A percentile compares a stretch with the other conserved stretches of the same genome.
Conservation (phyloP, 1,140 invertebrate species). For the Eufriesea mexicana region DNA sequence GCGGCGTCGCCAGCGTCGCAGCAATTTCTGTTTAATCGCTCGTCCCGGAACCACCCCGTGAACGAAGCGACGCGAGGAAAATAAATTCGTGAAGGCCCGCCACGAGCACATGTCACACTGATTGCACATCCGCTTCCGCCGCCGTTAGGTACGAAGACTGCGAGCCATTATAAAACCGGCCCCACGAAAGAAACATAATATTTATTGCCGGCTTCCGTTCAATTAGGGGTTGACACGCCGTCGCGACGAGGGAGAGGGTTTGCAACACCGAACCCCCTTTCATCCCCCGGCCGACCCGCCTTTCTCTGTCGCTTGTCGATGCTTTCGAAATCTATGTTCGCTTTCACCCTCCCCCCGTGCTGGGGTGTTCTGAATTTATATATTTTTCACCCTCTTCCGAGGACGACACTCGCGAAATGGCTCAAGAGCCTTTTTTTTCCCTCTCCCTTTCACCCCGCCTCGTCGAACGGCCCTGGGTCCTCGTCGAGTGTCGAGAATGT, state of each 20-base stretch:
- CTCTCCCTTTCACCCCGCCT: background rate
- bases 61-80: slow-evolving; percentile 49
- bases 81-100: slow-evolving; percentile 59
- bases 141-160: slow-evolving; percentile 23
- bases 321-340: slow-evolving; percentile 60
- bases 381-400: slow-evolving; percentile 63
- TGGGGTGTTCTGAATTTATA: slow-evolving; percentile 65
- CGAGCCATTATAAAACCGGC: slow-evolving; percentile 75
- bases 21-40: slow-evolving; percentile 53
- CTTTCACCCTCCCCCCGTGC: slow-evolving; percentile 1
- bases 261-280: slow-evolving; percentile 17
- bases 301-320: slow-evolving; percentile 53
- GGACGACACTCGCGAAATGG: slow-evolving; percentile 64
- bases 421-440: slow-evolving; percentile 54
- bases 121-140: slow-evolving; percentile 77
- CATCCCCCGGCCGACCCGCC: background rate
- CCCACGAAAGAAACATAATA: slow-evolving; percentile 74
- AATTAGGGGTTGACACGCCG: slow-evolving; percentile 76
- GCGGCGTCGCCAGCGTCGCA: background rate
- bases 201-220: slow-evolving; percentile 80
- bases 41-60: slow-evolving; percentile 4
- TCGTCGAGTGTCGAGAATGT: slow-evolving; percentile 26
- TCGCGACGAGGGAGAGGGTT: slow-evolving; percentile 44
- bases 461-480: background rate
- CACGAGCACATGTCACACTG: slow-evolving; percentile 65